Evolutionary conservation across 1,140 invertebrate species (phyloP), one percentile per base, ranked within the genome.

Genomic region (Reticulitermes speratus): DNA sequence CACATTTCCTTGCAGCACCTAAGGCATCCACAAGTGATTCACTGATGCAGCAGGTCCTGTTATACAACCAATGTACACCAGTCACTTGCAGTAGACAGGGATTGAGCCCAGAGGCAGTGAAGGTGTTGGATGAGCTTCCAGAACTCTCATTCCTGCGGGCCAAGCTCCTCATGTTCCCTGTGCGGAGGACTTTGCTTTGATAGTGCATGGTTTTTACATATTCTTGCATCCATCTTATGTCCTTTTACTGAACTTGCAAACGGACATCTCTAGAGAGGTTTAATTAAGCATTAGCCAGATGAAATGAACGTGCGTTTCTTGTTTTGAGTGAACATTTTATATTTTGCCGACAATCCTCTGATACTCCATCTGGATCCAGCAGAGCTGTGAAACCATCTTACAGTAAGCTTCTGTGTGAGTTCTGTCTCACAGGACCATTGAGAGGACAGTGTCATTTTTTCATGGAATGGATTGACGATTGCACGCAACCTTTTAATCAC

Each of bases 121-220:
- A 23, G n/a, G 86, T 86, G 9, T 52, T 86, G 8, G 86, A 86
- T 21, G 32, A 30, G 25, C 82, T 86, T 45, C 86, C 86, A n/a
- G 83, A 86, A 32, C 83, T 86, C 12, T 86, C 86, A 32, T 86
- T 86, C n/a, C n/a, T 86, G 30, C 82, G 52, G 59, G 48, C 86
- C 25, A 83, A 84, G 44, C 48, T 84, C 1, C 86, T 86, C 8
- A 81, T 84, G 82, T 86, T 86, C 32, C 86, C 86, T 11, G 44
- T 86, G 38, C 75, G 48, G 14, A 32, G 55, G 8, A 45, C 83
- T 25, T 84, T 48, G n/a, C 83, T 48, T 55, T 75, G n/a, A 75
- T 75, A 75, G 65, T 9, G 7, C 59, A 65, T 23, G 8, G 59
- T 12, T 65, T 65, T n/a, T 65, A 14, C 65, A 11, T 75, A 75